Conservation (phyloP, 2,888 invertebrate species). For the Boloria selene region DNA sequence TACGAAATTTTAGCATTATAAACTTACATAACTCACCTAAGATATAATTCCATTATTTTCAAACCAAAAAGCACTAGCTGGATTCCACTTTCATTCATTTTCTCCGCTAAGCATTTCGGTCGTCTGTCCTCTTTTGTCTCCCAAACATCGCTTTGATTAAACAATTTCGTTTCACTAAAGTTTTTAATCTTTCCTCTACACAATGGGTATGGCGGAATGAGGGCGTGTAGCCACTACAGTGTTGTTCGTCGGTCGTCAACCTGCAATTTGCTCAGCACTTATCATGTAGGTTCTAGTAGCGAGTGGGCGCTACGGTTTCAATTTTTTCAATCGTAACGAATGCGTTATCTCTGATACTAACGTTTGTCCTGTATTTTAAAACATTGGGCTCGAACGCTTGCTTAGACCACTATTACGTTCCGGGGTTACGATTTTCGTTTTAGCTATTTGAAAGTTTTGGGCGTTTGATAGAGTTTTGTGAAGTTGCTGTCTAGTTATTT, state of each 20-base stretch:
- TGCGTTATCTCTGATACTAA: not conserved
- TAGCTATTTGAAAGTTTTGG: too few relatives aligned
- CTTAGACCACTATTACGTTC: too few relatives aligned
- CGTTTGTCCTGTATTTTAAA: slow-evolving; percentile 2
- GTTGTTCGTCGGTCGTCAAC: slow-evolving; percentile 35
- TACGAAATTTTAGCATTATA: too few relatives aligned
- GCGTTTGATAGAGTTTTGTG: too few relatives aligned
- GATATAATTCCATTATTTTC: too few relatives aligned
- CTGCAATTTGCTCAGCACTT: slow-evolving; percentile 9
- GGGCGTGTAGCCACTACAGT: slow-evolving; percentile 29
- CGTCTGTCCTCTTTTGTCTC: slow-evolving; percentile 30
- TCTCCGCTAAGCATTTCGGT: not conserved
- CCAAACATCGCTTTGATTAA: slow-evolving; percentile 43
- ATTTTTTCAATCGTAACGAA: not conserved
- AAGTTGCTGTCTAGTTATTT: too few relatives aligned
- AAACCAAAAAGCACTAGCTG: too few relatives aligned
- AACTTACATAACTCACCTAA: too few relatives aligned
- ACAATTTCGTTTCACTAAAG: slow-evolving; percentile 45
- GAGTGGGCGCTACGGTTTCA: not conserved
- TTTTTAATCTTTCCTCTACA: slow-evolving; percentile 44
- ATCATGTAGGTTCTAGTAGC: slow-evolving; percentile 1
- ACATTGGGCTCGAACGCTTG: too few relatives aligned
- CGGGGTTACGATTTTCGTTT: too few relatives aligned
- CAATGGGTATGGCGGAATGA: slow-evolving; percentile 26
- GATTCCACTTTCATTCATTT: not conserved